Conservation (phyloP, 2,797 vertebrate genomes). For the Meda fulgida region DNA sequence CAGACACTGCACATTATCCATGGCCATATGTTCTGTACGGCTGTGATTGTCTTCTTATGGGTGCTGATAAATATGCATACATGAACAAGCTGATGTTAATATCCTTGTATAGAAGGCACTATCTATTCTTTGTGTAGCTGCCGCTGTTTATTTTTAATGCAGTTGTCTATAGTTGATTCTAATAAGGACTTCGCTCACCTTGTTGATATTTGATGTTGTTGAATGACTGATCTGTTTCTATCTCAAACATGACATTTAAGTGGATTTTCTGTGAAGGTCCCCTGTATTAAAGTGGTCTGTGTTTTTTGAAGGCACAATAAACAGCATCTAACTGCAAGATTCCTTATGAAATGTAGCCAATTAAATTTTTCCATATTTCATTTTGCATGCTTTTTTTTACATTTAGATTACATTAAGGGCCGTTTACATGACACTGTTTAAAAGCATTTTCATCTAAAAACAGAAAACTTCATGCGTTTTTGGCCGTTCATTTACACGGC, state of each 20-base stretch:
- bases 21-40: slow-evolving; percentile 17
- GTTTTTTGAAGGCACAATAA: slow-evolving; percentile 68
- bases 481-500: neutral
- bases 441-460: no score
- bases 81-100: slow-evolving; percentile 40
- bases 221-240: slow-evolving; percentile 59
- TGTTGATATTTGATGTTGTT: slow-evolving; percentile 52
- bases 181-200: slow-evolving; percentile 4
- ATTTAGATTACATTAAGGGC: no score
- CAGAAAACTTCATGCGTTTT: no score
- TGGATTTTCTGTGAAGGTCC: slow-evolving; percentile 80
- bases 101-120: slow-evolving; percentile 44
- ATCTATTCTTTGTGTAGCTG: slow-evolving; percentile 31
- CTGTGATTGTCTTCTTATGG: slow-evolving; percentile 43
- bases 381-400: no score
- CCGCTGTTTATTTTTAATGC: slow-evolving; percentile 39
- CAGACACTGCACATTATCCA: slow-evolving; percentile 52
- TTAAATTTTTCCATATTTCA: slow-evolving; percentile 44
- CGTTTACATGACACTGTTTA: no score
- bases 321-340: slow-evolving; percentile 57
- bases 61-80: slow-evolving; percentile 45
- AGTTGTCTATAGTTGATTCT: slow-evolving; percentile 12
- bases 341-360: slow-evolving; percentile 69
- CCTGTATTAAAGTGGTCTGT: slow-evolving; percentile 62
- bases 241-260: slow-evolving; percentile 65